These are phyloP conservation scores for Syngnathoides biaculeatus DNA, from an alignment of 2,113 vertebrate genomes.

Conservation along the genomic window DNA sequence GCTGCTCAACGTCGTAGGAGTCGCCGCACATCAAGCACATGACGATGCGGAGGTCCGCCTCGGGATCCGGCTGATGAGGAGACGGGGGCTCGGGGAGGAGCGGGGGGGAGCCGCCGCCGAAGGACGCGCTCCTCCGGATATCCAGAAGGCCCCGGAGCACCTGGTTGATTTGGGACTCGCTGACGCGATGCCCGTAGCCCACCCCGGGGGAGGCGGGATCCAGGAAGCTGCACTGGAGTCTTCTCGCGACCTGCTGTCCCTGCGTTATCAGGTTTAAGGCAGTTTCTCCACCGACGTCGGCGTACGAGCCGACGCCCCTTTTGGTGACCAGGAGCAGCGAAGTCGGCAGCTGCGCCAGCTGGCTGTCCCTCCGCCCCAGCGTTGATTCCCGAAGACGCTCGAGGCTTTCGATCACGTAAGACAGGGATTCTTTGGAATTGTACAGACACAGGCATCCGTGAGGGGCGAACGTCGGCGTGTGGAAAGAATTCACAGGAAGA, in stretches of 20 bases:
- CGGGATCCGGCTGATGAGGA: constrained; percentile 73
- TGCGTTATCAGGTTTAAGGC: constrained; percentile 89
- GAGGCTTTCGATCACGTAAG: constrained; percentile 92
- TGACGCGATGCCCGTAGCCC: constrained; percentile 87
- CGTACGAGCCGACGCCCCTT: constrained; percentile 78
- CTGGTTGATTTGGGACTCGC: constrained; percentile 91
- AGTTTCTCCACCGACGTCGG: constrained; percentile 85
- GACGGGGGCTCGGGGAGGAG: constrained; percentile 74
- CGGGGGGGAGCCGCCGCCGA: constrained; percentile 74
- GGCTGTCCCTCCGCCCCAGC: constrained; percentile 82
- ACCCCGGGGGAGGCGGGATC: constrained; percentile 86
- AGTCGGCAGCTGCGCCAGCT: constrained; percentile 79
- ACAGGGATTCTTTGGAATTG: constrained; percentile 94
- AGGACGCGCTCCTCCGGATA: constrained; percentile 79
- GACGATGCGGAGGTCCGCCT: constrained; percentile 85
- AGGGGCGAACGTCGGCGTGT: constrained; percentile 90
- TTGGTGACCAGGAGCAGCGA: constrained; percentile 88
- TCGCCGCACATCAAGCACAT: constrained; percentile 97
- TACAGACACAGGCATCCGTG: constrained; percentile 96
- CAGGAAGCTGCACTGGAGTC: constrained; percentile 88
- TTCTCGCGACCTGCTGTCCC: constrained; percentile 89
- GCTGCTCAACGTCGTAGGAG: constrained; percentile 80
- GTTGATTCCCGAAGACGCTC: constrained; percentile 89
- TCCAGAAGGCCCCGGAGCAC: constrained; percentile 87
- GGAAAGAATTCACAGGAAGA: constrained; percentile 94